Percentiles rank a stretch among this genome's conserved stretches.
These are phyloP conservation scores for Xylocampa areola DNA, from an alignment of 2,888 invertebrate species.

Conservation along the genomic window DNA sequence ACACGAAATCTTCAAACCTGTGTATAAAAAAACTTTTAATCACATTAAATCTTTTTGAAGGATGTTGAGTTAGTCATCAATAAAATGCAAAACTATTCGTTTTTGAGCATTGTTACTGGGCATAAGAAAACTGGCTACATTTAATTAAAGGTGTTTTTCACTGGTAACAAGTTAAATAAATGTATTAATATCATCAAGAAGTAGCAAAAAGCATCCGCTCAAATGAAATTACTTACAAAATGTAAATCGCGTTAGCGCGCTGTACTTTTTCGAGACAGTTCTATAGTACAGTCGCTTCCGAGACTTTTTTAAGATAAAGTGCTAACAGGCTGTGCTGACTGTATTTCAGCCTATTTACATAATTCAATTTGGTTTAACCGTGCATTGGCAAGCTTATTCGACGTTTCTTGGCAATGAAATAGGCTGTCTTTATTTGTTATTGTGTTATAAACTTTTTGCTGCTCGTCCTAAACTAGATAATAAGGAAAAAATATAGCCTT, in stretches of 20 bases:
- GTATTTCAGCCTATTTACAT: slow-evolving; percentile 35
- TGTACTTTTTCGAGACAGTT: slow-evolving; percentile 16
- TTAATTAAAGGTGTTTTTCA: too few species aligned
- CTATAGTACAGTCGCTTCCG: slow-evolving; percentile 14
- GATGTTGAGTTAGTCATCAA: too few species aligned
- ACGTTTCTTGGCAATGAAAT: slow-evolving; percentile 3
- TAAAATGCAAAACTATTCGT: too few species aligned
- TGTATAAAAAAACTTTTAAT: too few species aligned
- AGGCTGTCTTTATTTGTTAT: slow-evolving; percentile 17
- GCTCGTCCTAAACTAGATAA: neutral
- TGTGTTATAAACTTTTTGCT: slow-evolving; percentile 5
- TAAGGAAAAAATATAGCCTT: neutral
- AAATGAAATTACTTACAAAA: slow-evolving; percentile 38
- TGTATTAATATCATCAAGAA: too few species aligned
- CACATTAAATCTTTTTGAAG: too few species aligned
- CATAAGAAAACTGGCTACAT: too few species aligned
- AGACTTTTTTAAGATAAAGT: slow-evolving; percentile 32
- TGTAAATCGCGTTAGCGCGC: slow-evolving; percentile 35
- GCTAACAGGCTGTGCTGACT: slow-evolving; percentile 22
- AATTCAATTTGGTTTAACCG: slow-evolving; percentile 38
- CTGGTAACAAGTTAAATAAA: too few species aligned
- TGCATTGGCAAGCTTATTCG: slow-evolving; percentile 16
- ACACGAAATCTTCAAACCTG: too few species aligned
- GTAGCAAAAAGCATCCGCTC: neutral
- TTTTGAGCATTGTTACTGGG: too few species aligned